Percentiles rank a stretch among this genome's conserved stretches.
phyloP scores from a whole-genome alignment of 2,113 vertebrate genomes.

The Axis porcinus region DNA sequence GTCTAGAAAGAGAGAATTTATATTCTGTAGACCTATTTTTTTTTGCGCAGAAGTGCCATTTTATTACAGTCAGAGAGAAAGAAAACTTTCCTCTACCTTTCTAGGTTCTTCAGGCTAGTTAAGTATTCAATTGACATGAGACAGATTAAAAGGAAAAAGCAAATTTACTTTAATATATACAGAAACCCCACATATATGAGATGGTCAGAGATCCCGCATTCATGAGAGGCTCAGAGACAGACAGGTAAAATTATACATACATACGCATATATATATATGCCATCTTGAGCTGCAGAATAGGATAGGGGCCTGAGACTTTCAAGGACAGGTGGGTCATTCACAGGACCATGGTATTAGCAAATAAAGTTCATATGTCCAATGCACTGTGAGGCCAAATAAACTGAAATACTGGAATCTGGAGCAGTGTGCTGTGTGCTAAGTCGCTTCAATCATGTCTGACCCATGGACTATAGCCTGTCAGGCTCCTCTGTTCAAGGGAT shows the following conservation, averaged over 20 bases:
- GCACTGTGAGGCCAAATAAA: not conserved
- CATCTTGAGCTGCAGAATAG: not conserved
- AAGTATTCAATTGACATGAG: not conserved
- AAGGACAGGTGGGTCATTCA: not conserved
- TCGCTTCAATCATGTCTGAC: not conserved
- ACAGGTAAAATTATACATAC: not conserved
- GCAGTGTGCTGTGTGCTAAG: not conserved
- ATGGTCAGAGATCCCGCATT: not conserved
- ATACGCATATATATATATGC: not conserved
- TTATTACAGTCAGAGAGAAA: not conserved
- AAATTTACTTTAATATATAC: not conserved
- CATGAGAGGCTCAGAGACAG: not conserved
- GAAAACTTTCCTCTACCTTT: not conserved
- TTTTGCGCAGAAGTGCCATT: not conserved
- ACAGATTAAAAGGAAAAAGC: not conserved
- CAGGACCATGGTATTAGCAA: not conserved
- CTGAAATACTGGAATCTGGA: not conserved
- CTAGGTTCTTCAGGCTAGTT: not conserved
- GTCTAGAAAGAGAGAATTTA: not conserved
- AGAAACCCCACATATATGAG: not conserved
- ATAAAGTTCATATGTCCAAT: not conserved
- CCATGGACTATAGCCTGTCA: not conserved
- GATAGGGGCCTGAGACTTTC: not conserved
- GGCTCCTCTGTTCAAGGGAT: not conserved
- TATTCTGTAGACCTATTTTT: not conserved